Conservation (phyloP, 2,797 vertebrate genomes). For the Octomys mimax region DNA sequence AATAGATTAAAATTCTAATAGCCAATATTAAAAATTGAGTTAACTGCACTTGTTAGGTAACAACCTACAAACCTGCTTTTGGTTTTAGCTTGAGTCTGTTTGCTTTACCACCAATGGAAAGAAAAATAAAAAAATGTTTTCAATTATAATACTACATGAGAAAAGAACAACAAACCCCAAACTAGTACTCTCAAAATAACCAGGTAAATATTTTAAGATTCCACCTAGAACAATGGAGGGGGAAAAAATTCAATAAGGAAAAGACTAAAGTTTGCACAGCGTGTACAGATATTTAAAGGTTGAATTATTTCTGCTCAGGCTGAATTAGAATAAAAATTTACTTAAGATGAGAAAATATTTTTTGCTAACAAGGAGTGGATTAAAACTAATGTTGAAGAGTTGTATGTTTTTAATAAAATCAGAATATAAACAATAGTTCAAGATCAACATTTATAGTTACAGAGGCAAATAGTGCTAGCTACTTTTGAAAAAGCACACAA, state of each 20-base stretch:
- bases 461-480: background rate
- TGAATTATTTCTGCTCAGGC: constrained; percentile 45
- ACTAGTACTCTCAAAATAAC: constrained; percentile 56
- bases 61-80: constrained; percentile 75
- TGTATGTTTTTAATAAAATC: constrained; percentile 50
- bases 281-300: background rate
- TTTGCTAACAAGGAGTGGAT: constrained; percentile 16
- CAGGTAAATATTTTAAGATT: constrained; percentile 72
- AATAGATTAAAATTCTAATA: constrained; percentile 77
- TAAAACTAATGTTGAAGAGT: constrained; percentile 33
- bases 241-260: constrained; percentile 31
- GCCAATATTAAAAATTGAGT: constrained; percentile 61
- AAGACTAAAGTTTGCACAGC: constrained; percentile 33
- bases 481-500: background rate
- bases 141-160: constrained; percentile 69
- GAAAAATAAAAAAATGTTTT: constrained; percentile 82
- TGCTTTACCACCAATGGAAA: constrained; percentile 62
- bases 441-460: constrained; percentile 26
- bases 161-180: constrained; percentile 71
- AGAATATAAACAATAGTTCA: constrained; percentile 48
- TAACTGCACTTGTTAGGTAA: constrained; percentile 73
- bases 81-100: background rate
- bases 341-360: background rate
- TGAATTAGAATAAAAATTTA: constrained; percentile 53
- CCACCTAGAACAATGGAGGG: background rate